phyloP scores from a whole-genome alignment of 2,888 invertebrate genomes.

The Psylliodes chrysocephalus region DNA sequence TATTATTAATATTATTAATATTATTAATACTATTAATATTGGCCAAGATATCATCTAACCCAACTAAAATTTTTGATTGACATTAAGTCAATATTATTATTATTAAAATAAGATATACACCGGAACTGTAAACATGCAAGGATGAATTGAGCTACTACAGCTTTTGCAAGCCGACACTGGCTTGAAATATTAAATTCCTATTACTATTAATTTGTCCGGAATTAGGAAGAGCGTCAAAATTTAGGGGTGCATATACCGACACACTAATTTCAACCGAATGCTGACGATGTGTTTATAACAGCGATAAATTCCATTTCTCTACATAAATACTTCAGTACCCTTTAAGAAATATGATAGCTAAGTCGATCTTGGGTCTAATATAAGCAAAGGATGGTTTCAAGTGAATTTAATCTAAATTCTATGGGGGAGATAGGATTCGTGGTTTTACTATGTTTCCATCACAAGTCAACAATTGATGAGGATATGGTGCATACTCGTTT shows the following conservation, averaged over 20 bases:
- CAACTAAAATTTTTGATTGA: no score
- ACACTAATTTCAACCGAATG: conserved; percentile 32
- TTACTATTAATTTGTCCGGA: conserved; percentile 42
- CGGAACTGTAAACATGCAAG: no score
- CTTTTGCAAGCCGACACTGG: not conserved
- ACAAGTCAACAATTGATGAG: no score
- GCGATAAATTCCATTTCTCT: conserved; percentile 1
- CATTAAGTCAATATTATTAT: no score
- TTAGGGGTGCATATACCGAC: conserved; percentile 38
- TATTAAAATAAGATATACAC: no score
- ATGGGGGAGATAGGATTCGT: no score
- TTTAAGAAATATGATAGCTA: not conserved
- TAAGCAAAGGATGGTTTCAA: not conserved
- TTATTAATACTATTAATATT: no score
- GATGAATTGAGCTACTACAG: no score
- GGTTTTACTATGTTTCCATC: no score
- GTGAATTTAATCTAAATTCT: not conserved
- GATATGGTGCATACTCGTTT: no score
- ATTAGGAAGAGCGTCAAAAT: conserved; percentile 39
- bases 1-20: no score
- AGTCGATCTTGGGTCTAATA: not conserved
- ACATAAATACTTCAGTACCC: conserved; percentile 23
- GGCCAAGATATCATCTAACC: no score
- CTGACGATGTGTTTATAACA: conserved; percentile 27
- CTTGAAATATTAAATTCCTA: conserved; percentile 43